These are phyloP conservation scores for Himalopsyche anomala DNA, from an alignment of 2,888 invertebrate genomes.

Conservation along the genomic window DNA sequence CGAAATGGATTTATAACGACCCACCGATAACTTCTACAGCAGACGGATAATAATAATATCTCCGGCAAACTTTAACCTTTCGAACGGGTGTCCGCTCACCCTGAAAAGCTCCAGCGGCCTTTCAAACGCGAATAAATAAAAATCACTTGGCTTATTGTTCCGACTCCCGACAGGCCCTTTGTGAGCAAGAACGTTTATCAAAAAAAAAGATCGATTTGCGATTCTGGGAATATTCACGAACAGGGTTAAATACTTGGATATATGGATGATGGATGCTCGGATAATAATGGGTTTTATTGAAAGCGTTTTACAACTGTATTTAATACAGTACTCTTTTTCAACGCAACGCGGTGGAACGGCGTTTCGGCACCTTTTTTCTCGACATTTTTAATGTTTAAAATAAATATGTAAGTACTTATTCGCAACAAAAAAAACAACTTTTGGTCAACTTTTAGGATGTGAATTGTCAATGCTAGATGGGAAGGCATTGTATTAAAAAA, in stretches of 20 bases:
- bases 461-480: too few species aligned
- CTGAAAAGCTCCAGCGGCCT: constrained; percentile 7
- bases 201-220: background rate
- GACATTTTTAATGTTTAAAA: too few species aligned
- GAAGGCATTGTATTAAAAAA: too few species aligned
- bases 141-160: constrained; percentile 22
- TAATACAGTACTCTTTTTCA: too few species aligned
- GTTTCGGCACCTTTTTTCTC: too few species aligned
- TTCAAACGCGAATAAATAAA: constrained; percentile 41
- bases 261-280: background rate
- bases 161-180: background rate
- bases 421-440: too few species aligned
- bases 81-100: background rate
- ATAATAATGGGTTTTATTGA: constrained; percentile 17
- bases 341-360: too few species aligned
- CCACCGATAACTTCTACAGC: constrained; percentile 2
- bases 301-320: background rate
- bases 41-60: background rate
- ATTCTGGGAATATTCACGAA: background rate
- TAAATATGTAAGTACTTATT: too few species aligned
- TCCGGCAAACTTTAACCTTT: constrained; percentile 20
- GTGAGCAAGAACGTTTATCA: constrained; percentile 12
- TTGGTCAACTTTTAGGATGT: too few species aligned
- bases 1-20: constrained; percentile 36
- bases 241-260: background rate